phyloP scores from a whole-genome alignment of 53 echinoderm and acorn worm species.

The Patiria pectinifera region DNA sequence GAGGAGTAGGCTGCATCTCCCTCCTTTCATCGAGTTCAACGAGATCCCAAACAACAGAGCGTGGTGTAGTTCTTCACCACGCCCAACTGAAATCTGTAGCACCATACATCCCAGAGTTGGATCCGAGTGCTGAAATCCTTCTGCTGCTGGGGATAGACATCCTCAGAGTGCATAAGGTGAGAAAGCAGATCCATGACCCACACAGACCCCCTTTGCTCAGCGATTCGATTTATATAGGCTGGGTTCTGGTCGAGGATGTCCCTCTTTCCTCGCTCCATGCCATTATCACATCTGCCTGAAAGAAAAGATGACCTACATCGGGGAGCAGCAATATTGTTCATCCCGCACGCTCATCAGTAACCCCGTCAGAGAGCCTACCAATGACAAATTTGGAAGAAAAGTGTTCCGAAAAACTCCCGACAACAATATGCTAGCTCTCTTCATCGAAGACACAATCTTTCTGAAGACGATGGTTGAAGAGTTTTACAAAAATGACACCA shows the following conservation, averaged over 20 bases:
- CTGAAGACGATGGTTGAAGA: conserved; percentile 45
- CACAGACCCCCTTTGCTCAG: conserved; percentile 23
- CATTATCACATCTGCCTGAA: neutral
- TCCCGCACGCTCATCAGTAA: neutral
- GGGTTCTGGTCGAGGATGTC: conserved; percentile 9
- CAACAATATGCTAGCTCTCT: conserved; percentile 31
- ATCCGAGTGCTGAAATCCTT: too few species aligned
- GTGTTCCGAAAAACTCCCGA: conserved; percentile 5
- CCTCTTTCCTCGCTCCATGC: conserved; percentile 16
- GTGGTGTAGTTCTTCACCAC: too few species aligned
- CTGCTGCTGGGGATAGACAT: too few species aligned
- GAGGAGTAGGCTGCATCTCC: neutral
- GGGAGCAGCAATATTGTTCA: neutral
- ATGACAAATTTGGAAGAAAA: neutral
- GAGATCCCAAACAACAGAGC: too few species aligned
- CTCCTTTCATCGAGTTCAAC: too few species aligned
- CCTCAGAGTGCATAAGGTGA: too few species aligned
- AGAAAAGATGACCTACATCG: conserved; percentile 14
- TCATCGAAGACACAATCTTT: conserved; percentile 34
- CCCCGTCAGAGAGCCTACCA: neutral
- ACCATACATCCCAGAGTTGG: too few species aligned
- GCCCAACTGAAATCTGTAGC: too few species aligned
- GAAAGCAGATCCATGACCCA: conserved; percentile 15
- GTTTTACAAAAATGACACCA: conserved; percentile 7
- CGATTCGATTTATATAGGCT: conserved; percentile 19